Percentiles rank a stretch among this genome's conserved stretches.
These are phyloP conservation scores for Leucophora obtusa DNA, from an alignment of 2,888 invertebrate genomes.

Conservation along the genomic window DNA sequence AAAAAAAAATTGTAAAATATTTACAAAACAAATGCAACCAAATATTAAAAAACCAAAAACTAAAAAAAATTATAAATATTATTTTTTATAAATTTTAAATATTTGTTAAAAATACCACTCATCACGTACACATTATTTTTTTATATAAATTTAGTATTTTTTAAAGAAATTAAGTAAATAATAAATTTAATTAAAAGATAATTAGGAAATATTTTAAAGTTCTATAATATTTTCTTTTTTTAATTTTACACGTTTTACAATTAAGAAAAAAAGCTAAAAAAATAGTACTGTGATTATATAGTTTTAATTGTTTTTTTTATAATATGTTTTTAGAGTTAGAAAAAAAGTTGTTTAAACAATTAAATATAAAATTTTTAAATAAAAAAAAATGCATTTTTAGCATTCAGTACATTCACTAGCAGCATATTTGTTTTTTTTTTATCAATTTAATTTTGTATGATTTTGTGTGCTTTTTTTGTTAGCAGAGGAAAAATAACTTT, in stretches of 20 bases:
- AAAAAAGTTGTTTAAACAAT: constrained; percentile 55
- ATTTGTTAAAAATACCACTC: constrained; percentile 65
- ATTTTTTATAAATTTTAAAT: constrained; percentile 23
- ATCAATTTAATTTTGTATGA: constrained; percentile 31
- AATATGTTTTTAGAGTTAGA: constrained; percentile 23
- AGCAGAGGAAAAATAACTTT: constrained; percentile 2
- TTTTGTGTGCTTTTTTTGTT: constrained; percentile 15
- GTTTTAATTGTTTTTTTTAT: constrained; percentile 40
- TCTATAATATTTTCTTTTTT: constrained; percentile 24
- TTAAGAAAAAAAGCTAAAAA: constrained; percentile 49
- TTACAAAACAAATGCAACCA: constrained; percentile 50
- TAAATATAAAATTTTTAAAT: constrained; percentile 69
- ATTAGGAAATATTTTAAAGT: constrained; percentile 33
- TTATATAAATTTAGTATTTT: constrained; percentile 37
- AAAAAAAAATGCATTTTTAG: constrained; percentile 76
- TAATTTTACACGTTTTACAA: constrained; percentile 56
- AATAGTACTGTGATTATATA: constrained; percentile 43
- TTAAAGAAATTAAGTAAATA: constrained; percentile 64
- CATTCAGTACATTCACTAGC: constrained; percentile 80
- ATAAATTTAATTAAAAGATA: constrained; percentile 37
- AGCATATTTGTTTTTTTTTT: constrained; percentile 73
- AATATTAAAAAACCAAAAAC: constrained; percentile 9
- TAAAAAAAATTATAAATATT: constrained; percentile 24
- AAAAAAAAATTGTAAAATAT: constrained; percentile 36
- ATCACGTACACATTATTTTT: constrained; percentile 65